Conservation (phyloP, 2,797 vertebrate species). For the Pteropus rufus region DNA sequence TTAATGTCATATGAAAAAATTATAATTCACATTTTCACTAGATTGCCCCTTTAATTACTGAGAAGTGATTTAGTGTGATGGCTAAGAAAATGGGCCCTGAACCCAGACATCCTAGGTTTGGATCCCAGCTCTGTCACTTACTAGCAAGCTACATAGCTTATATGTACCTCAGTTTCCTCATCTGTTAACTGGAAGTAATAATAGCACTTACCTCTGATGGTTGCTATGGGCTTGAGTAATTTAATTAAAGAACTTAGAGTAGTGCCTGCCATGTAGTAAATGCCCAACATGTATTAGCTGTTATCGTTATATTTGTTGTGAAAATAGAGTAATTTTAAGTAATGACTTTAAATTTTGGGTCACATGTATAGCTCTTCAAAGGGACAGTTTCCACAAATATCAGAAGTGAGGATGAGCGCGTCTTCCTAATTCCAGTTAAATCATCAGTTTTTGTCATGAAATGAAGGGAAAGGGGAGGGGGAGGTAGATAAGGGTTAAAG, state of each 20-base stretch:
- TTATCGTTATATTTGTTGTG: not conserved
- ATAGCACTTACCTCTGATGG: not conserved
- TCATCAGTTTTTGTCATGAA: not conserved
- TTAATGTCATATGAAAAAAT: slow-evolving; percentile 1
- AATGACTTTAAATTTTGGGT: not conserved
- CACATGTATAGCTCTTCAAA: not conserved
- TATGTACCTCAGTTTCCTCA: not conserved
- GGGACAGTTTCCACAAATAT: not conserved
- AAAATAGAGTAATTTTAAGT: slow-evolving; percentile 15
- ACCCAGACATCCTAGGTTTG: not conserved
- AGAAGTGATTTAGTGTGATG: not conserved
- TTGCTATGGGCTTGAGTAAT: not conserved
- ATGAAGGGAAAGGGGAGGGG: not conserved
- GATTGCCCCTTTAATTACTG: not conserved
- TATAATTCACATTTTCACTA: not conserved
- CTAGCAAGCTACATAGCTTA: not conserved
- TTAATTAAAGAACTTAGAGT: slow-evolving; percentile 8
- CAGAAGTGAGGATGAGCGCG: not conserved
- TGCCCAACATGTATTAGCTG: not conserved
- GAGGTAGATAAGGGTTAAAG: too few relatives aligned
- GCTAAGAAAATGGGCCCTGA: not conserved
- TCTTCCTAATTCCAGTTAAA: not conserved
- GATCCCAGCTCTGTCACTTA: not conserved
- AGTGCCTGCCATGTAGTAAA: not conserved
- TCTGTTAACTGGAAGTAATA: not conserved